phyloP scores from a whole-genome alignment of 2,797 vertebrate species.

The Periophthalmus magnuspinnatus region DNA sequence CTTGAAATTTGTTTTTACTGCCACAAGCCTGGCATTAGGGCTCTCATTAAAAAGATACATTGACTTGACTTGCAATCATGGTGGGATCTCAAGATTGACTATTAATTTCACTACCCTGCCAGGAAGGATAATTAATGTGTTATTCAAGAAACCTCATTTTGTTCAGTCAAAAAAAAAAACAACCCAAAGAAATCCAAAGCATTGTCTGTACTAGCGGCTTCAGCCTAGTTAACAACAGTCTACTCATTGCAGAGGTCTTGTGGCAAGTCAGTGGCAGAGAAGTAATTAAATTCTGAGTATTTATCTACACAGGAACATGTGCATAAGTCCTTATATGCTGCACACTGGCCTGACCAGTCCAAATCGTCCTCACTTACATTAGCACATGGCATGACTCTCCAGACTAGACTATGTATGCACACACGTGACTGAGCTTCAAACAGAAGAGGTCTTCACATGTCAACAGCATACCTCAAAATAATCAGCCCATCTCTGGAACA shows the following conservation, averaged over 20 bases:
- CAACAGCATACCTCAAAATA: constrained; percentile 25
- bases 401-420: not conserved
- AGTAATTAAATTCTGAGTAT: constrained; percentile 13
- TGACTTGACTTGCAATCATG: too few species aligned
- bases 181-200: not conserved
- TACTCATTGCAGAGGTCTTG: constrained; percentile 7
- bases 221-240: not conserved
- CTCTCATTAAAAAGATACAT: too few species aligned
- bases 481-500: constrained; percentile 38
- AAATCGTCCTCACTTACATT: not conserved
- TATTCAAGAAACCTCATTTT: not conserved
- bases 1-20: too few species aligned
- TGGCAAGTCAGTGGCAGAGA: not conserved
- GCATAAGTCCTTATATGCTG: constrained; percentile 2
- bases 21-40: too few species aligned
- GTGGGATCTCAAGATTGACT: too few species aligned
- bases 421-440: constrained; percentile 17
- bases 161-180: not conserved
- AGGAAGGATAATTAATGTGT: not conserved
- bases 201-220: too few species aligned
- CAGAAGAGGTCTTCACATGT: constrained; percentile 37
- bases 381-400: constrained; percentile 13
- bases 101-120: too few species aligned
- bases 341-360: constrained; percentile 12
- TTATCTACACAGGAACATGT: constrained; percentile 23